Base-by-base conservation (phyloP, 2,113 vertebrate species). In the Phoxinus phoxinus region DNA sequence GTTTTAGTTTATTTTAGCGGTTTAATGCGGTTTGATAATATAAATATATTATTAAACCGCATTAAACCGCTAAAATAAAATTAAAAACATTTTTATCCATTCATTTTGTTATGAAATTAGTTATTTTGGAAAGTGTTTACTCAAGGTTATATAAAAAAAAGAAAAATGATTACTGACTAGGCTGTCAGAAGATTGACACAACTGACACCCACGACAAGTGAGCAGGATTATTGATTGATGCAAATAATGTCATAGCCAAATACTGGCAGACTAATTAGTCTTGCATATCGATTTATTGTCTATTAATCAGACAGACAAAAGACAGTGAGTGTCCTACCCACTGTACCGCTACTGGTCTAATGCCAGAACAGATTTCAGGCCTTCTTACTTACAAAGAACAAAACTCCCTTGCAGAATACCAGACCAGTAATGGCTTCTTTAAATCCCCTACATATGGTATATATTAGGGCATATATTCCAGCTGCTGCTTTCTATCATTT, bases 391-490 rank as follows among this genome's bases (percentile, higher is more conserved):
- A 2, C n/a, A 63, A 44, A 80, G 23, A 44, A 46, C 0, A 0
- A 74, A 63, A 41, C 35, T 71, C n/a, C 71, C 41, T 74, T 27
- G 23, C 74, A 61, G 84, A 80, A n/a, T 65, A 15, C 46, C 35
- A 11, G 65, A 46, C 35, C 51, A 41, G n/a, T 63, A 75, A 84
- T 61, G 7, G 15, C 12, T 80, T 21, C 56, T 88, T 84, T 80
- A 86, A 85, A 72, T 77, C 82, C 81, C 23, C 9, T 10, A 44
- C 83, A 87, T 17, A 41, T 82, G 75, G 17, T 44, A 87, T 86
- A 85, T n/a, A 17, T 35, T 32, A 75, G 69, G 77, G 59, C 81
- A 65, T 53, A 82, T 21, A 41, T 72, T 84, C 30, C 30, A 76
- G 71, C 61, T 56, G 12, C 23, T 30, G 37, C 27, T 67, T 48